Evolutionary conservation across 2,888 invertebrate species (phyloP), one percentile per base, ranked within the genome.

Genomic region (Cremastinae sp.): DNA sequence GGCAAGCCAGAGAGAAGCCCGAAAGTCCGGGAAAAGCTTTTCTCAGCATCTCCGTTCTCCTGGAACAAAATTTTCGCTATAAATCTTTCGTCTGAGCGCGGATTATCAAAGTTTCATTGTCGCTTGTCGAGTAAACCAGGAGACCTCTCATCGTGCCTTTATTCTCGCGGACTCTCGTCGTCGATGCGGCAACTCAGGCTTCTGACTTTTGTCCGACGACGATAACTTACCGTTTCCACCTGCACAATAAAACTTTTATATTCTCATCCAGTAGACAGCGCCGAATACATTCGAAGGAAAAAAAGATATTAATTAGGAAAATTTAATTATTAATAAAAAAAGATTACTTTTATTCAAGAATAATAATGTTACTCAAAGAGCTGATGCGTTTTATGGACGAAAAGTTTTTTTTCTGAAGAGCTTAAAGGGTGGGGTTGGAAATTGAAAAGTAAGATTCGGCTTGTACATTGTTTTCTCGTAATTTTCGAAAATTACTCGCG

Each of bases 71-170:
- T 79, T 80, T 79, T 68, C 59, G 74, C 76, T 71, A 79, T 80
- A 79, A 80, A 80, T 80, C 80, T 80, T 78, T 75, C 72, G 79
- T 28, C 74, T 80, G 78, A 79, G 66, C 78, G 76, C 64, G 80
- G 79, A 80, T 80, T 80, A 80, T 80, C 80, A 80, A 80, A 80
- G 79, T 80, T 80, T 79, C 79, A 80, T 79, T 79, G 80, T 75
- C 68, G 71, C 71, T 61, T 65, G 65, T 74, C 68, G 68, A 74
- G 76, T 64, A 72, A 66, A 58, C 65, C 61, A 56, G 58, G 43
- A n/a, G 12, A 16, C 10, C 43, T 55, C 53, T 65, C 65, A 55
- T 53, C 55, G 22, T 9, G 20, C 14, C 41, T 51, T 16, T 65
- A 41, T 51, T 41, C 14, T 18, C 2, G 28, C 47, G 56, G 41